These are phyloP conservation scores for Chascanopsetta lugubris DNA, from an alignment of 2,113 vertebrate genomes.

Conservation along the genomic window DNA sequence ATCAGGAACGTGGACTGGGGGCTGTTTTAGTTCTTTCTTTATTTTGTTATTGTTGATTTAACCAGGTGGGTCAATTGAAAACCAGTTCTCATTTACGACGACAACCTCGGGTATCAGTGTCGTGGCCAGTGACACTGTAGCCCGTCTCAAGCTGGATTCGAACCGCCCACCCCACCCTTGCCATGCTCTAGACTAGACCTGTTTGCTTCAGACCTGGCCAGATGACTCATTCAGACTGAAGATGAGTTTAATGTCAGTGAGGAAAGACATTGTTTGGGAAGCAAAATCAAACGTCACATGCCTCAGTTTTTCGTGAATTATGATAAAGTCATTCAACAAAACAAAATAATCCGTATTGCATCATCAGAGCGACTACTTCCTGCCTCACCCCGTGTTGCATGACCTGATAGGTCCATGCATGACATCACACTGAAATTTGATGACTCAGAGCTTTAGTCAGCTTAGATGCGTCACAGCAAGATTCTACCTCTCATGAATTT, in stretches of 20 bases:
- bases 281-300: background rate
- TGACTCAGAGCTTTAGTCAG: conserved; percentile 30
- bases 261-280: background rate
- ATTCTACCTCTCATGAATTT: background rate
- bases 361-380: conserved; percentile 8
- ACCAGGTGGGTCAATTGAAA: no score
- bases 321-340: background rate
- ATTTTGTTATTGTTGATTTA: no score
- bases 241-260: background rate
- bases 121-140: no score
- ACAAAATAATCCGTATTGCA: background rate
- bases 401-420: background rate
- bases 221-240: conserved; percentile 6
- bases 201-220: conserved; percentile 17
- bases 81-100: no score
- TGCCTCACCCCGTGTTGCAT: background rate
- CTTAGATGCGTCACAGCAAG: background rate
- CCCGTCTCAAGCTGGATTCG: no score
- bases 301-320: background rate
- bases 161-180: no score
- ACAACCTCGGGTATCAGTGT: no score
- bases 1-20: conserved; percentile 1
- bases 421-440: conserved; percentile 8
- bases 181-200: no score
- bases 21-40: no score